Evolutionary conservation across 1,140 invertebrate species (phyloP).

Genomic region (Cotesia typhae): DNA sequence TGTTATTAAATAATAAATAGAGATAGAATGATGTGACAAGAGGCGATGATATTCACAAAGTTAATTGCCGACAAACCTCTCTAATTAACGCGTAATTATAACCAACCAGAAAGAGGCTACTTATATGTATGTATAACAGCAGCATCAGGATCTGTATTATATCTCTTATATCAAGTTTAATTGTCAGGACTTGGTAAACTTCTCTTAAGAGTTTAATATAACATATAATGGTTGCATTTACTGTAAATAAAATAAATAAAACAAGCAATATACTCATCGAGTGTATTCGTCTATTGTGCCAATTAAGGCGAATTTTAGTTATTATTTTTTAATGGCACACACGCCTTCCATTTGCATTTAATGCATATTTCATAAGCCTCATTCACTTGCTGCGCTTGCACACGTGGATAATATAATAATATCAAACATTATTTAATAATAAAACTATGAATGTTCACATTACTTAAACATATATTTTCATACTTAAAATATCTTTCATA

Average conservation of each 20-base stretch:
- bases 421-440: neutral
- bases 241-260: neutral
- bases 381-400: conserved; percentile 9
- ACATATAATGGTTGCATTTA: neutral
- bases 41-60: conserved; percentile 52
- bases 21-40: conserved; percentile 37
- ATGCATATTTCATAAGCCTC: conserved; percentile 55
- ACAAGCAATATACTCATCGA: conserved; percentile 18
- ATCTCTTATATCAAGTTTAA: conserved; percentile 47
- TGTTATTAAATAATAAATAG: conserved; percentile 8
- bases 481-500: conserved; percentile 7
- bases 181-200: conserved; percentile 42
- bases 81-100: conserved; percentile 61
- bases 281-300: conserved; percentile 47
- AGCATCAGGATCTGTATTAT: conserved; percentile 44
- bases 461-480: neutral
- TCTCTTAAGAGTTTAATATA: neutral
- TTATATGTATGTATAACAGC: neutral
- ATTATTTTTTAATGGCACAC: conserved; percentile 58
- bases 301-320: conserved; percentile 61
- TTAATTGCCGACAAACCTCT: conserved; percentile 61
- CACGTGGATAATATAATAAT: conserved; percentile 4
- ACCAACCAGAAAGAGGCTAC: conserved; percentile 33
- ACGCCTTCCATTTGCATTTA: conserved; percentile 55
- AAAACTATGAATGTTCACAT: conserved; percentile 17